Evolutionary conservation across 1,140 invertebrate genomes (phyloP), one percentile per base, ranked within the genome.

Genomic region (Bombus pyrosoma): DNA sequence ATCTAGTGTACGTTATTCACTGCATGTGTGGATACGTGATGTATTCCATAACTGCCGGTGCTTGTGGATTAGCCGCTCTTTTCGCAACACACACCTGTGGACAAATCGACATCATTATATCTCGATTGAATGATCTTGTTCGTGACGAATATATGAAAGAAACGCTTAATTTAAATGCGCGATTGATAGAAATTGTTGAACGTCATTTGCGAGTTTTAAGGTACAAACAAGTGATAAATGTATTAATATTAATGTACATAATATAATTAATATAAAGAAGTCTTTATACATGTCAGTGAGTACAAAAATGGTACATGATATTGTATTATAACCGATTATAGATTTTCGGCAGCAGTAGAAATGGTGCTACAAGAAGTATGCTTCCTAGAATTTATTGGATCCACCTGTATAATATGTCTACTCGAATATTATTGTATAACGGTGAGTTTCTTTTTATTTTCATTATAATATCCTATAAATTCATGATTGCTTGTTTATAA

Each of bases 401-500:
- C 91, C 28, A 91, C 88, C 22, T 87, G 89, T n/a, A 86, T 87
- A n/a, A 93, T 93, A 72, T 93, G 92, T 41, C 72, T 92, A 39
- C 68, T 93, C 13, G 91, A 89, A 53, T 93, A 92, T 86, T 94
- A 91, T 75, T 91, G 87, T 43, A 89, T 94, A 72, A 86, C 83
- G 91, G 93, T 91, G 81, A 41, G 87, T 25, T 15, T 9, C 37
- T 59, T 25, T 37, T 53, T 22, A 25, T 25, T 53, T 34, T 47
- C 13, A 0, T 25, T 6, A 1, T 15, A 25, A 32, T 12, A 37
- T 37, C 15, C 4, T 15, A 28, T 2, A 37, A 57, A 25, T 75
- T 57, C 12, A 15, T 13, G 59, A 59, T 72, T 64, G 75, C 59
- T 68, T 53, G 57, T 53, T 79, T 62, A 22, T 57, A 76, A 41